phyloP scores from a whole-genome alignment of 30 jellyfish, hydroid and myxozoan genomes.

The Aurelia coerulea region DNA sequence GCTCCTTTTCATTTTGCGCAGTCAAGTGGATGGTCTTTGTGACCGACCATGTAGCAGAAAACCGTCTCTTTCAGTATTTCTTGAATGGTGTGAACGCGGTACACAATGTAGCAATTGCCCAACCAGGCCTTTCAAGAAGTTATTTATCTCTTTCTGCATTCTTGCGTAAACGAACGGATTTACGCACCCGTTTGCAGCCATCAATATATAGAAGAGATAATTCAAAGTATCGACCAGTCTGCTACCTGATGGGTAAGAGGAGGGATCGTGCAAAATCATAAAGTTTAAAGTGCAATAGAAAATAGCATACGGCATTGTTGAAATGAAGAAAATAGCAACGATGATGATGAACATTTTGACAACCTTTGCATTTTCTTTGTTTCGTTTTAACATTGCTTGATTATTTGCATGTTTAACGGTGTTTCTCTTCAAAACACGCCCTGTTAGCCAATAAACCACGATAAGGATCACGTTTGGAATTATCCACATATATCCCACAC shows the following conservation, averaged over 20 bases:
- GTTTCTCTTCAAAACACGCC: constrained; percentile 27
- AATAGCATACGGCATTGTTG: constrained; percentile 46
- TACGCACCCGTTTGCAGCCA: constrained; percentile 43
- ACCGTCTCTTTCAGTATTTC: too few species aligned
- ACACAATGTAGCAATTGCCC: too few species aligned
- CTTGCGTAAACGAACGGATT: constrained; percentile 31
- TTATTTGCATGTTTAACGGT: constrained; percentile 33
- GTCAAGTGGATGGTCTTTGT: too few species aligned
- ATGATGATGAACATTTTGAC: constrained; percentile 50
- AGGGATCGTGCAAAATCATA: too few species aligned
- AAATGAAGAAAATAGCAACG: constrained; percentile 16
- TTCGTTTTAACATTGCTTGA: constrained; percentile 43
- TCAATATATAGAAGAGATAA: neutral
- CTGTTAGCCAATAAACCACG: constrained; percentile 26
- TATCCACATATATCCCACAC: neutral
- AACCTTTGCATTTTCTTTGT: constrained; percentile 13
- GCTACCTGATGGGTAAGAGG: neutral
- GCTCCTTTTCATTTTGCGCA: too few species aligned
- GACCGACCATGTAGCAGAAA: too few species aligned
- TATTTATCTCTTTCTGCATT: constrained; percentile 36
- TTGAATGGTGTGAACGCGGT: too few species aligned
- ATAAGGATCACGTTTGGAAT: constrained; percentile 25
- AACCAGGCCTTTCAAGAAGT: too few species aligned
- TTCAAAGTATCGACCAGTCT: constrained; percentile 1
- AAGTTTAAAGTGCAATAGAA: neutral